These are phyloP conservation scores for Microdon myrmicae DNA, from an alignment of 2,888 invertebrate species.

Conservation along the genomic window DNA sequence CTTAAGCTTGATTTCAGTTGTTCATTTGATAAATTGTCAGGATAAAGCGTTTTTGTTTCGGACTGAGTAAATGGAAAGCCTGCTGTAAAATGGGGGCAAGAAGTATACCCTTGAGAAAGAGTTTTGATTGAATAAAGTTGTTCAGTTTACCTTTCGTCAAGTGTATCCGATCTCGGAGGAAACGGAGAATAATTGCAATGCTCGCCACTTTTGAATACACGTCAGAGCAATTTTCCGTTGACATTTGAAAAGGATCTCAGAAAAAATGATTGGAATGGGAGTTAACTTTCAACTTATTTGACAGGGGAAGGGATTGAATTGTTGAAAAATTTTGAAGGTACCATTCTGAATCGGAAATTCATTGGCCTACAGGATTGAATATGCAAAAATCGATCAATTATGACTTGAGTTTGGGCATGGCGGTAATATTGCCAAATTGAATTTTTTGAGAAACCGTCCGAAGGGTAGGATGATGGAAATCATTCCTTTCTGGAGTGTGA, in stretches of 20 bases:
- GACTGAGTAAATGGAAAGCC: conserved; percentile 23
- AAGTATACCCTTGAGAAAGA: conserved; percentile 30
- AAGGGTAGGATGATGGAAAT: no score
- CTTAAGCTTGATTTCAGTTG: conserved; percentile 42
- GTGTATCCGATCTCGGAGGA: conserved; percentile 27
- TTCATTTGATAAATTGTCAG: conserved; percentile 50
- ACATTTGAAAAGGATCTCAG: conserved; percentile 28
- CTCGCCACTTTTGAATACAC: conserved; percentile 41
- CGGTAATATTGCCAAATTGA: no score
- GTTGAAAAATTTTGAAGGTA: conserved; percentile 17
- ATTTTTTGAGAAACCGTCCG: no score
- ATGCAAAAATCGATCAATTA: no score
- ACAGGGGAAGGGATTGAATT: not conserved
- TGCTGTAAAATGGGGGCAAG: conserved; percentile 15
- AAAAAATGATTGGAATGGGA: conserved; percentile 43
- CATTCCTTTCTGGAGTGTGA: no score
- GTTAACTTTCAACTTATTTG: conserved; percentile 25
- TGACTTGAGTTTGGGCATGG: no score
- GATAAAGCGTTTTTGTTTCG: conserved; percentile 48
- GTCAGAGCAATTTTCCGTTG: conserved; percentile 37
- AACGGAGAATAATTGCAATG: conserved; percentile 43
- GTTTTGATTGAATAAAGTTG: conserved; percentile 52
- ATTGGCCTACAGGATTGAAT: no score
- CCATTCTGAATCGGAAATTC: no score
- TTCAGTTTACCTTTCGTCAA: conserved; percentile 51